Evolutionary conservation across 2,113 vertebrate species (phyloP).

Genomic region (Montifringilla adamsi): DNA sequence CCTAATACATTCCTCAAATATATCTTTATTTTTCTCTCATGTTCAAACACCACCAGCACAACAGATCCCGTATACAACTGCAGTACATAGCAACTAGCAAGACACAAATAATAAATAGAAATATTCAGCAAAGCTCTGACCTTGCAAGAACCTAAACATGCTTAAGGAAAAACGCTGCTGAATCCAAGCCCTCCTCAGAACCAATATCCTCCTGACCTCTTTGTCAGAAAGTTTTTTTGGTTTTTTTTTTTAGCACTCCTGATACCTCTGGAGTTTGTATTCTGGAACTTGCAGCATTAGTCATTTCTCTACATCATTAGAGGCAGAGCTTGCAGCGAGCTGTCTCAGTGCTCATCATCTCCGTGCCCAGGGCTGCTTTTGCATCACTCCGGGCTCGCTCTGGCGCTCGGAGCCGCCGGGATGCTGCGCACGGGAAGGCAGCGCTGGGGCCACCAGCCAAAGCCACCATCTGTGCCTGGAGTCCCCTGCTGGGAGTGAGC

Average conservation of each 20-base stretch:
- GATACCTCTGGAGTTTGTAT: background rate
- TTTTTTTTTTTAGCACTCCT: background rate
- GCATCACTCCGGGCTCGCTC: background rate
- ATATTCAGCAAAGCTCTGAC: background rate
- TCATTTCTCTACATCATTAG: background rate
- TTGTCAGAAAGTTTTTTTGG: background rate
- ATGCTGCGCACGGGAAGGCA: fast-evolving
- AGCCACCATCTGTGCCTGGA: background rate
- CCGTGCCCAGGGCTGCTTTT: background rate
- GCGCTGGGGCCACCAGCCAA: background rate
- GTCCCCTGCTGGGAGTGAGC: constrained; percentile 35
- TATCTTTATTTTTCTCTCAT: background rate
- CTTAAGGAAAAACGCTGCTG: background rate
- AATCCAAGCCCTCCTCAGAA: background rate
- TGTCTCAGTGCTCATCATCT: background rate
- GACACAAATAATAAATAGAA: background rate
- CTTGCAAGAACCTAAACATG: background rate
- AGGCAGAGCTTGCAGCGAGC: background rate
- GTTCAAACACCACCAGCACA: background rate
- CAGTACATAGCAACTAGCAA: background rate
- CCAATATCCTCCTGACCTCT: background rate
- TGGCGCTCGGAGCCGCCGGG: background rate
- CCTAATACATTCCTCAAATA: background rate
- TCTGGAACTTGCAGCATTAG: background rate
- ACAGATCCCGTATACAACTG: background rate